phyloP scores from a whole-genome alignment of 2,113 vertebrate genomes.

The Corydoras maculifer region DNA sequence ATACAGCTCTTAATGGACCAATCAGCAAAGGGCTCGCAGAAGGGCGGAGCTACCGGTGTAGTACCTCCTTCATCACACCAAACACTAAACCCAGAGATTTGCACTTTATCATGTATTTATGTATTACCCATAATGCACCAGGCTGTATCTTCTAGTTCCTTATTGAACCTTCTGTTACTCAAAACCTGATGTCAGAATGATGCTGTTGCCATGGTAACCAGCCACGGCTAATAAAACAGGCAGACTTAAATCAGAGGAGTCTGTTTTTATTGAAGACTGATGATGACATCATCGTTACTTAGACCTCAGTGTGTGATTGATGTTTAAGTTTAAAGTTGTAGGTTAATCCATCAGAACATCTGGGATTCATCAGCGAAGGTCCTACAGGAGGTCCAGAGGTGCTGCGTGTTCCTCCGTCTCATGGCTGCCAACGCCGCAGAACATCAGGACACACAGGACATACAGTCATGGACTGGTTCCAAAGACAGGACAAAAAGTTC shows the following conservation, averaged over 20 bases:
- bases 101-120: slow-evolving; percentile 71
- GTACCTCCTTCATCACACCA: slow-evolving; percentile 49
- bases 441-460: too few species aligned
- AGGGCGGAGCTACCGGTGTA: slow-evolving; percentile 16
- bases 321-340: too few species aligned
- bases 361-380: too few species aligned
- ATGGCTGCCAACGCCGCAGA: too few species aligned
- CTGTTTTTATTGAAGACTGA: background rate
- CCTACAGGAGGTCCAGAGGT: too few species aligned
- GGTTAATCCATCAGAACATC: too few species aligned
- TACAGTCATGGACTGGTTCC: too few species aligned
- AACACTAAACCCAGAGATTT: slow-evolving; percentile 61
- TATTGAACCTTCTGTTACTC: background rate
- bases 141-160: background rate
- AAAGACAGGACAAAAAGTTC: too few species aligned
- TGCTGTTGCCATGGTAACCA: slow-evolving; percentile 16
- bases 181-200: background rate
- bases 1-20: slow-evolving; percentile 26
- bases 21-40: background rate
- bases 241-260: background rate
- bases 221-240: slow-evolving; percentile 9
- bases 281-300: background rate
- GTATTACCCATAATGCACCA: slow-evolving; percentile 59
- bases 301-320: too few species aligned
- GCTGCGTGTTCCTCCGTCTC: too few species aligned